Conservation (phyloP, 2,113 vertebrate species). For the Taurulus bubalis region DNA sequence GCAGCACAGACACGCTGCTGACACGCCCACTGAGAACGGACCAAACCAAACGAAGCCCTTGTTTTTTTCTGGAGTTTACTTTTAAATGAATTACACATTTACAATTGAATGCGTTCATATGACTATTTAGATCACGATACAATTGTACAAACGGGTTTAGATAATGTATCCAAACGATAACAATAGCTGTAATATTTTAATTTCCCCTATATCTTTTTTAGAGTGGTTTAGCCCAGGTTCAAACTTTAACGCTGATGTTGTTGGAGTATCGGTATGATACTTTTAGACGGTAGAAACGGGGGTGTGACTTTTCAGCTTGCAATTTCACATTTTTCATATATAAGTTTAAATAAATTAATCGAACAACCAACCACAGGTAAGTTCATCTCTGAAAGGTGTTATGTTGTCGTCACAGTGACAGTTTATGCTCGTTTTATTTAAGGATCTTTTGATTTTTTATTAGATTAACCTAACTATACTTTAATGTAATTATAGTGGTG, state of each 20-base stretch:
- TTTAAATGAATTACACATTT: fast-evolving
- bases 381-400: neutral
- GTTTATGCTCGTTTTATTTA: neutral
- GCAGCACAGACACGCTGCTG: neutral
- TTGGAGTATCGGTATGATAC: neutral
- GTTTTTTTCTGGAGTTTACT: neutral
- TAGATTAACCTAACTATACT: neutral
- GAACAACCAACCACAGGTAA: conserved; percentile 31
- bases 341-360: neutral
- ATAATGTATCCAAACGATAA: neutral
- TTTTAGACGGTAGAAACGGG: conserved; percentile 30
- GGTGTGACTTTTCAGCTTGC: neutral
- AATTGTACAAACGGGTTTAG: neutral
- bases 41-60: conserved; percentile 22
- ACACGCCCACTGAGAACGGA: conserved; percentile 61
- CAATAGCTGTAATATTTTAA: fast-evolving
- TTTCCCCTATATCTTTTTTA: fast-evolving
- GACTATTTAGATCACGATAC: fast-evolving
- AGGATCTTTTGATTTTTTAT: neutral
- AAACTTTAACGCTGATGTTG: conserved; percentile 27
- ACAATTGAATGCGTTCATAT: neutral
- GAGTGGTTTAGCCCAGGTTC: conserved; percentile 65
- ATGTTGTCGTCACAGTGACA: neutral
- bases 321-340: neutral
- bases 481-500: neutral